These are phyloP conservation scores for Siphlonurus alternatus DNA, from an alignment of 2,888 invertebrate species.

Conservation along the genomic window DNA sequence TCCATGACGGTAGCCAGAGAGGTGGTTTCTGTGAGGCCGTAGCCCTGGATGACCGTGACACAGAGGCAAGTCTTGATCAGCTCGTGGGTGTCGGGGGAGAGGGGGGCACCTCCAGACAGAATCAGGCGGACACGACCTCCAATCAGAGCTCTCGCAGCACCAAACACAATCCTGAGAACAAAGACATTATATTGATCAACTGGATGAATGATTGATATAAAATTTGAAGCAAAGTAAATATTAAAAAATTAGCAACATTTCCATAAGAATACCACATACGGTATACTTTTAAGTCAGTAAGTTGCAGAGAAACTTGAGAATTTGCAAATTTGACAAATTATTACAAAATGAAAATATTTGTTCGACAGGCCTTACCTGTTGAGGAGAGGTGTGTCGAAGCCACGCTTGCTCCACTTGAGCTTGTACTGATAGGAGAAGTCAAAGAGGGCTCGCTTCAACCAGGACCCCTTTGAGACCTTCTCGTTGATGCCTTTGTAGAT, in stretches of 20 bases:
- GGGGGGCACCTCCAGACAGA: slow-evolving; percentile 87
- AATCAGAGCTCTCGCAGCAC: slow-evolving; percentile 49
- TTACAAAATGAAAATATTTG: too few species aligned
- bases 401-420: slow-evolving; percentile 62
- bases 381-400: slow-evolving; percentile 65
- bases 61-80: slow-evolving; percentile 86
- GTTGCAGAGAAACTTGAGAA: too few species aligned
- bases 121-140: slow-evolving; percentile 82
- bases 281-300: too few species aligned
- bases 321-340: too few species aligned
- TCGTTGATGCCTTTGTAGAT: slow-evolving; percentile 95
- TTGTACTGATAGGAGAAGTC: slow-evolving; percentile 92
- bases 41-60: slow-evolving; percentile 79
- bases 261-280: too few species aligned
- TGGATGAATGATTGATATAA: too few species aligned
- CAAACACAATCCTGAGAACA: slow-evolving; percentile 43
- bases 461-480: slow-evolving; percentile 69
- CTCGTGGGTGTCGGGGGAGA: slow-evolving; percentile 88
- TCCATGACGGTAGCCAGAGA: slow-evolving; percentile 83
- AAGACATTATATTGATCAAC: too few species aligned
- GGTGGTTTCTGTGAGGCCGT: slow-evolving; percentile 94
- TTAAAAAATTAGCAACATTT: slow-evolving; percentile 4
- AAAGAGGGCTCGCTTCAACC: slow-evolving; percentile 68
- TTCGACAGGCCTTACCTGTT: slow-evolving; percentile 41
- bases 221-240: slow-evolving; percentile 7